Evolutionary conservation across 2,113 vertebrate genomes (phyloP).

Genomic region (Pluvialis apricaria): DNA sequence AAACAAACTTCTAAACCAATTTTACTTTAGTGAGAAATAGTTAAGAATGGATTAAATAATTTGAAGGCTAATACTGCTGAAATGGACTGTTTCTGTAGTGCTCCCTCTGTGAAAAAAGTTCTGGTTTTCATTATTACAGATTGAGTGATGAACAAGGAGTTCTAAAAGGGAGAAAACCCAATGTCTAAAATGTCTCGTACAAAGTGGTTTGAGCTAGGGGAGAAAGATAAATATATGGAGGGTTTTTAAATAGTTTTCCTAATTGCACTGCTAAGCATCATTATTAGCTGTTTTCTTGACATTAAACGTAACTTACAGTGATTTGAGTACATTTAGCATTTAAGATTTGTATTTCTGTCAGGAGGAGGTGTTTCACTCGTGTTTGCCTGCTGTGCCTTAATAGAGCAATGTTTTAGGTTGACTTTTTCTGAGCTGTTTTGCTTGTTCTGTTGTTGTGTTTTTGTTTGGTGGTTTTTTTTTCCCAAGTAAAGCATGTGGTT

Average conservation of each 20-base stretch:
- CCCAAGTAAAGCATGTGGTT: not conserved
- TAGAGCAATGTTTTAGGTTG: not conserved
- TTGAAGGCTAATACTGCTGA: not conserved
- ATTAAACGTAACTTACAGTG: not conserved
- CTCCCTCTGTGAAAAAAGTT: not conserved
- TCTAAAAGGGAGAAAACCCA: not conserved
- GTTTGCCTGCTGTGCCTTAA: not conserved
- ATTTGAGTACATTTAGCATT: not conserved
- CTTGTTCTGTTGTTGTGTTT: not conserved
- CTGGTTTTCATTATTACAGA: not conserved
- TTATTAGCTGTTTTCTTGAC: not conserved
- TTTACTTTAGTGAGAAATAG: not conserved
- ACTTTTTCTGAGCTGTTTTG: not conserved
- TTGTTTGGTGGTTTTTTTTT: not conserved
- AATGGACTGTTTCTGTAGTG: not conserved
- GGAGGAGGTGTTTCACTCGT: not conserved
- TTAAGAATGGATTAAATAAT: not conserved
- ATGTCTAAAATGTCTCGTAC: not conserved
- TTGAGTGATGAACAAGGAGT: not conserved
- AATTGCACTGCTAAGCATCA: not conserved
- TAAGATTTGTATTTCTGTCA: not conserved
- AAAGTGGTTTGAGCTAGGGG: not conserved
- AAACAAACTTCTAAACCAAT: not conserved
- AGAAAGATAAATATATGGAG: not conserved
- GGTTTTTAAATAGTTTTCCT: not conserved